Conservation (phyloP, 37 sponge, comb jelly and placozoan species). For the Geodia barretti region DNA sequence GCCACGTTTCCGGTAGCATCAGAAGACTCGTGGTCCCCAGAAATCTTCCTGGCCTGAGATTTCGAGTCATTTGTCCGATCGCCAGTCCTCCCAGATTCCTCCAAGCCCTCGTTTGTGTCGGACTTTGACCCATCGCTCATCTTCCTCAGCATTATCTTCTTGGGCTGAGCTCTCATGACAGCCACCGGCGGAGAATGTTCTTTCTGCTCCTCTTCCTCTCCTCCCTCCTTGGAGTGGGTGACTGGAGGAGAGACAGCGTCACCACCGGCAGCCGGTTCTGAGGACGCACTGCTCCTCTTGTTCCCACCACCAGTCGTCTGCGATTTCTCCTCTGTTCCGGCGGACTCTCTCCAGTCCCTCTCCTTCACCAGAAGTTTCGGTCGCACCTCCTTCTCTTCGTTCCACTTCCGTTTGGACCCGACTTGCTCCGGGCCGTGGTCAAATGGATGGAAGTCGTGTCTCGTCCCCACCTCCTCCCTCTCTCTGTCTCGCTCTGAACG, state of each 20-base stretch:
- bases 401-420: slow-evolving; percentile 10
- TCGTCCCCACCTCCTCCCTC: background rate
- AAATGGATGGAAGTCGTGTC: slow-evolving; percentile 9
- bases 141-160: slow-evolving; percentile 54
- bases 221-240: background rate
- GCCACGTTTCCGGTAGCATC: background rate
- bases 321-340: slow-evolving; percentile 6
- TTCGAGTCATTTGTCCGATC: background rate
- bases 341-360: slow-evolving; percentile 1
- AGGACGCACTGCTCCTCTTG: slow-evolving; percentile 6
- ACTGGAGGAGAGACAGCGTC: slow-evolving; percentile 18
- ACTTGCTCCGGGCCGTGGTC: background rate
- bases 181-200: background rate
- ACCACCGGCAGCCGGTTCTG: slow-evolving; percentile 2
- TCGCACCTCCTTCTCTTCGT: background rate
- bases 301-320: background rate
- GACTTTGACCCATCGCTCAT: slow-evolving; percentile 16
- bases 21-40: slow-evolving; percentile 1
- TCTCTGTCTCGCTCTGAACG: background rate
- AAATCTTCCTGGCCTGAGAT: background rate
- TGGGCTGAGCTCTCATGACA: background rate
- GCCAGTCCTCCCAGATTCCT: slow-evolving; percentile 15
- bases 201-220: background rate
- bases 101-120: background rate
- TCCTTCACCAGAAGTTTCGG: slow-evolving; percentile 21